Evolutionary conservation across 2,888 invertebrate genomes (phyloP).

Genomic region (Allygus modestus): DNA sequence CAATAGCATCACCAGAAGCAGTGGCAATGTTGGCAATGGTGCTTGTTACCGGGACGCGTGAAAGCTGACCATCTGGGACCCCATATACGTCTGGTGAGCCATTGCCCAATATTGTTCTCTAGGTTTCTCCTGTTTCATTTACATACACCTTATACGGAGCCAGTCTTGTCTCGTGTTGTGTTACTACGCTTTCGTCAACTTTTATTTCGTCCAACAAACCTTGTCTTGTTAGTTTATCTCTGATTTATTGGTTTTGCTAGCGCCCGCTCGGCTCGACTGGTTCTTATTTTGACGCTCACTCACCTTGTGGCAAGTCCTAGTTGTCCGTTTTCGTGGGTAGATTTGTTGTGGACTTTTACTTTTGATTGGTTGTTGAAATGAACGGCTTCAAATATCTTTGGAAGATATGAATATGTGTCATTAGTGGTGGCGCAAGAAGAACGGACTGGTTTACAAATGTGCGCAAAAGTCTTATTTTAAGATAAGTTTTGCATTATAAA

Average conservation of each 20-base stretch:
- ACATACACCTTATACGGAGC: constrained; percentile 60
- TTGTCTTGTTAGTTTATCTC: constrained; percentile 51
- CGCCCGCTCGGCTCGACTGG: background rate
- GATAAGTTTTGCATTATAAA: too few species aligned
- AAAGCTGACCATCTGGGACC: constrained; percentile 29
- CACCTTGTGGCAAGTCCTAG: constrained; percentile 38
- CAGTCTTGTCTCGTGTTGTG: constrained; percentile 20
- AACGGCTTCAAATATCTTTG: background rate
- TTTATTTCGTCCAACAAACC: constrained; percentile 34
- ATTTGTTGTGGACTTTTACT: background rate
- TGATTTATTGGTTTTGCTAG: constrained; percentile 26
- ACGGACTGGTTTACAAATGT: too few species aligned
- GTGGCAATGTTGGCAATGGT: background rate
- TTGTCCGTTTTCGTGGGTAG: constrained; percentile 13
- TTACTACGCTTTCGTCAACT: constrained; percentile 50
- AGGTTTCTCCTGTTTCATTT: constrained; percentile 59
- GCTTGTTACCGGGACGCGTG: constrained; percentile 41
- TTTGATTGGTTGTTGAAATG: background rate
- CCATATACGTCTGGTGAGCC: constrained; percentile 31
- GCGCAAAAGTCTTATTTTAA: too few species aligned
- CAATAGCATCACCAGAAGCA: background rate
- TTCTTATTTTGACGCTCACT: background rate
- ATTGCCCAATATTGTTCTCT: constrained; percentile 19
- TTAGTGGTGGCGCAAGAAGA: too few species aligned
- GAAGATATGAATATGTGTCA: too few species aligned